phyloP scores from a whole-genome alignment of 2,888 invertebrate genomes.

The Cecidostiba fungosa region DNA sequence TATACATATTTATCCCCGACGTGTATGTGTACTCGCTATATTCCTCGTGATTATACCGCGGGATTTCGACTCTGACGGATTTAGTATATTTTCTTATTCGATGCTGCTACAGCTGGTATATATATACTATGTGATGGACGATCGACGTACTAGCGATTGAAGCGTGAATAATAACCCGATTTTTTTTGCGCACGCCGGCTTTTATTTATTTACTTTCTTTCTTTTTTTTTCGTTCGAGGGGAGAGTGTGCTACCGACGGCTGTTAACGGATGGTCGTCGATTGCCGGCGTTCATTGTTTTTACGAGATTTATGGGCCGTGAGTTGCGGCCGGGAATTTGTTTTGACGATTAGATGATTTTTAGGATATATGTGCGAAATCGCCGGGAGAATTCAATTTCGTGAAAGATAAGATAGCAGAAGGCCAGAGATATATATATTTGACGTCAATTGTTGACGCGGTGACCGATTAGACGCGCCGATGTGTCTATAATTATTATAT shows the following conservation, averaged over 20 bases:
- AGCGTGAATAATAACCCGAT: not conserved
- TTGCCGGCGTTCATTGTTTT: not conserved
- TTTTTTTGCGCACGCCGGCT: not conserved
- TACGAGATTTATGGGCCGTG: not conserved
- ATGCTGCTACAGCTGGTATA: not conserved
- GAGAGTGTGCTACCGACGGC: not conserved
- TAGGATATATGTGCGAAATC: not conserved
- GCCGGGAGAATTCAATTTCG: not conserved
- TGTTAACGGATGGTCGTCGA: constrained; percentile 10
- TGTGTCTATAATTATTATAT: no score
- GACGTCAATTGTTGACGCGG: not conserved
- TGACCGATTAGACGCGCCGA: not conserved
- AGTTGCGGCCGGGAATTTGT: not conserved
- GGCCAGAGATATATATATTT: not conserved
- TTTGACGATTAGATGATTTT: not conserved
- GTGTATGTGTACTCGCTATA: not conserved
- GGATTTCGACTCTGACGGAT: not conserved
- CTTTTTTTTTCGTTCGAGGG: not conserved
- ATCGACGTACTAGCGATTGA: not conserved
- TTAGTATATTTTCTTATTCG: not conserved
- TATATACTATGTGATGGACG: not conserved
- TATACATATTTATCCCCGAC: constrained; percentile 8
- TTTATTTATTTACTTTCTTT: not conserved
- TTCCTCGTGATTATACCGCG: not conserved
- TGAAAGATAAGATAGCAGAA: constrained; percentile 21